Percentiles rank a stretch among this genome's conserved stretches.
phyloP scores from a whole-genome alignment of 2,113 vertebrate genomes.

The Amblyornis subalaris region DNA sequence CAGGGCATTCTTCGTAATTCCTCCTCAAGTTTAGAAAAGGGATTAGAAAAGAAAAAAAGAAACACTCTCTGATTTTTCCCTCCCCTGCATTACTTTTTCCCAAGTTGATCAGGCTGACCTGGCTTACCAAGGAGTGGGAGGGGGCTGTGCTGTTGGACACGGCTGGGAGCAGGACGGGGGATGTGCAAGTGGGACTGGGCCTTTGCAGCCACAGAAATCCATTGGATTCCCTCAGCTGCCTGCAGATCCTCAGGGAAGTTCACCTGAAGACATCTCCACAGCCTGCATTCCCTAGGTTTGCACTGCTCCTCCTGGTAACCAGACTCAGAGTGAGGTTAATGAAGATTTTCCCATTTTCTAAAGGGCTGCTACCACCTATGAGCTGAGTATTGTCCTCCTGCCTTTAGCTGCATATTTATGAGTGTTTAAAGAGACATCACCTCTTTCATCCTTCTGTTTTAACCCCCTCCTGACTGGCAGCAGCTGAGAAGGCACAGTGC shows the following conservation, averaged over 20 bases:
- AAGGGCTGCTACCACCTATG: rapidly evolving
- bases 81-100: not conserved
- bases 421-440: not conserved
- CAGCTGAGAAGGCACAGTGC: not conserved
- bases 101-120: not conserved
- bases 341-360: not conserved
- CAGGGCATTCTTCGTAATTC: not conserved
- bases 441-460: not conserved
- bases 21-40: not conserved
- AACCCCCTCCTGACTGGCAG: not conserved
- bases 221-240: not conserved
- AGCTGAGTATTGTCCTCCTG: not conserved
- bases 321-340: not conserved
- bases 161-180: not conserved
- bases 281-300: not conserved
- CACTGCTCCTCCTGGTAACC: not conserved
- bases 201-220: not conserved
- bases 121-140: not conserved
- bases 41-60: not conserved
- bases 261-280: not conserved
- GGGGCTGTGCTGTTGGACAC: not conserved
- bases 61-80: not conserved
- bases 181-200: not conserved
- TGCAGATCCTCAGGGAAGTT: not conserved
- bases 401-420: not conserved